phyloP scores from a whole-genome alignment of 1,140 invertebrate genomes.

The Euschistus heros region DNA sequence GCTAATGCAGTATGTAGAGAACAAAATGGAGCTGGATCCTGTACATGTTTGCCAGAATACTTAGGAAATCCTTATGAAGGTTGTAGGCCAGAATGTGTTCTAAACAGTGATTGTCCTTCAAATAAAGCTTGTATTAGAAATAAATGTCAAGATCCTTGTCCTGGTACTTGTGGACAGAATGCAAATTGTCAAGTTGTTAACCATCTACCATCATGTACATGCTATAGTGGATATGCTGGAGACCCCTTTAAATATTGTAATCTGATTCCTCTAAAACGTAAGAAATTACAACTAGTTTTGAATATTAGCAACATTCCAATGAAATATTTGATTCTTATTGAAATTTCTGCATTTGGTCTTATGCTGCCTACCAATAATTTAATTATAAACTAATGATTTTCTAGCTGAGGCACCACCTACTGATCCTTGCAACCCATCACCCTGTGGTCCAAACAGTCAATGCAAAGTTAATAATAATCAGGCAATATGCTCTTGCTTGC shows the following conservation, averaged over 20 bases:
- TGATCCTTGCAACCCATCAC: conserved; percentile 51
- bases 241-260: conserved; percentile 56
- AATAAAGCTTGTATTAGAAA: conserved; percentile 60
- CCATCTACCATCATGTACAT: conserved; percentile 61
- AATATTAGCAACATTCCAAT: no score
- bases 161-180: conserved; percentile 59
- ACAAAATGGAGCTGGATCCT: conserved; percentile 52
- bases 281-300: no score
- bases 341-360: no score
- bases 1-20: conserved; percentile 59
- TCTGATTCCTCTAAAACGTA: conserved; percentile 32
- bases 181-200: conserved; percentile 63
- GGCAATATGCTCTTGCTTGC: conserved; percentile 59
- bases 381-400: not conserved
- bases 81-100: conserved; percentile 59
- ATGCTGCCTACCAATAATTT: no score
- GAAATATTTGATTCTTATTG: no score
- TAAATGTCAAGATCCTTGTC: conserved; percentile 64
- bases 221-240: conserved; percentile 55
- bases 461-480: conserved; percentile 56
- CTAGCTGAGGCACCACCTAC: conserved; percentile 32
- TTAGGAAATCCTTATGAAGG: conserved; percentile 62
- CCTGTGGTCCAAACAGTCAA: conserved; percentile 67
- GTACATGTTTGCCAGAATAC: conserved; percentile 58
- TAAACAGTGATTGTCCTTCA: conserved; percentile 59